phyloP scores from a whole-genome alignment of 1,140 invertebrate species.

The Leptonema lineaticorne region DNA sequence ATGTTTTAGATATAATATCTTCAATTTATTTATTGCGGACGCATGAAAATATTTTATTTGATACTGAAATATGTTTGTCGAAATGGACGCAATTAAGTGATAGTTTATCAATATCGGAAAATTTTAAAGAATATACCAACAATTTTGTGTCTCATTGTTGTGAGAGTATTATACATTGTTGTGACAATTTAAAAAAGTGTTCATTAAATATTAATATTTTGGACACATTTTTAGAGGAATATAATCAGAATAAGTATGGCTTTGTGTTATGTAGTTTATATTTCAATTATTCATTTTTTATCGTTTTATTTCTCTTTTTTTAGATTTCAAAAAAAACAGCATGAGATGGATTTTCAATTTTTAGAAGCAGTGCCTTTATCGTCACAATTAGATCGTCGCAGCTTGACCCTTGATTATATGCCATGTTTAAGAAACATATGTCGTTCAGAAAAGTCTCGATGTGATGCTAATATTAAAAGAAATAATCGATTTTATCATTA shows the following conservation, averaged over 20 bases:
- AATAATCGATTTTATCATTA: slow-evolving; percentile 66
- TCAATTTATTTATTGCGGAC: slow-evolving; percentile 45
- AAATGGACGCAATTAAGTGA: slow-evolving; percentile 45
- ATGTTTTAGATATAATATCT: slow-evolving; percentile 47
- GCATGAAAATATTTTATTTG: slow-evolving; percentile 32
- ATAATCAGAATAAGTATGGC: background rate
- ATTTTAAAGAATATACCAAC: slow-evolving; percentile 43
- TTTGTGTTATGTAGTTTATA: background rate
- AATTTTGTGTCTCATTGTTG: slow-evolving; percentile 42
- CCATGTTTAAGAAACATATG: slow-evolving; percentile 58
- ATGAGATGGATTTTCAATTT: slow-evolving; percentile 34
- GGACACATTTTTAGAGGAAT: background rate
- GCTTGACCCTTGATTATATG: slow-evolving; percentile 58
- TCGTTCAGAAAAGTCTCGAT: slow-evolving; percentile 57
- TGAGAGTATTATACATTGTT: background rate
- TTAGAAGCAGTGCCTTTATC: slow-evolving; percentile 46
- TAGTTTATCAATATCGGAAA: slow-evolving; percentile 49
- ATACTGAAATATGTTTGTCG: slow-evolving; percentile 41
- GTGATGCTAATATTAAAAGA: slow-evolving; percentile 52
- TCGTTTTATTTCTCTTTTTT: background rate
- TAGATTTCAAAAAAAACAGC: slow-evolving; percentile 11
- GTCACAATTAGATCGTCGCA: slow-evolving; percentile 46
- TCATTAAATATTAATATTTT: background rate
- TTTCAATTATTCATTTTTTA: background rate
- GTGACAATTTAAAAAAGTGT: slow-evolving; percentile 28